Base-by-base conservation (phyloP, 2,888 invertebrate species). In the Myathropa florea region DNA sequence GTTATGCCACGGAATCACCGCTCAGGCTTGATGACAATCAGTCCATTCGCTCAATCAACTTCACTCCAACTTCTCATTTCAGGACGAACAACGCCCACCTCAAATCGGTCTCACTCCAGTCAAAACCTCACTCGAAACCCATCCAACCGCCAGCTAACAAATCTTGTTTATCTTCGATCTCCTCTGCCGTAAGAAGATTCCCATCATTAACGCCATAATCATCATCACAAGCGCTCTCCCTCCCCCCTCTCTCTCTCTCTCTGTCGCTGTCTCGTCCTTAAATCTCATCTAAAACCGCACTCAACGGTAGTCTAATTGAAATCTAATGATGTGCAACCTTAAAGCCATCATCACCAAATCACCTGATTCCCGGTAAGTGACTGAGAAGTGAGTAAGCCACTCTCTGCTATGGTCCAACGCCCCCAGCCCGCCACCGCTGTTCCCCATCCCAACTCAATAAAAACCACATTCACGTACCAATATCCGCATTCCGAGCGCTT, bases 401-500 rank as follows among this genome's bases (percentile, higher is more conserved):
- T 26, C 65, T 46, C 46, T n/a, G 21, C 30, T n/a, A n/a, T n/a
- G n/a, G n/a, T n/a, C n/a, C n/a, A n/a, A n/a, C n/a, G n/a, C n/a
- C n/a, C n/a, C n/a, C n/a, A 2, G 4, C 53, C 33, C 23, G 33
- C 12, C 33, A n/a, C n/a, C n/a, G n/a, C n/a, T n/a, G 12, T 14
- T 14, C 28, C 33, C 0, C n/a, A 14, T n/a, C 28, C 39, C 33
- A 26, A 71, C 39, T 72, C 77, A 81, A 85, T 77, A 85, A 85
- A 84, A 85, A 81, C 85, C 76, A 72, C 85, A 85, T 81, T 81
- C 85, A 85, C 85, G 85, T 85, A 77, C 77, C 81, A 72, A 81
- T 85, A 85, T 81, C 85, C 85, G 81, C 72, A 81, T 67, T 77
- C 81, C 33, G 55, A 72, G 76, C 81, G 81, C 67, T 72, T 85